Conservation (phyloP, 2,888 invertebrate species). For the Bombyx huttoni region DNA sequence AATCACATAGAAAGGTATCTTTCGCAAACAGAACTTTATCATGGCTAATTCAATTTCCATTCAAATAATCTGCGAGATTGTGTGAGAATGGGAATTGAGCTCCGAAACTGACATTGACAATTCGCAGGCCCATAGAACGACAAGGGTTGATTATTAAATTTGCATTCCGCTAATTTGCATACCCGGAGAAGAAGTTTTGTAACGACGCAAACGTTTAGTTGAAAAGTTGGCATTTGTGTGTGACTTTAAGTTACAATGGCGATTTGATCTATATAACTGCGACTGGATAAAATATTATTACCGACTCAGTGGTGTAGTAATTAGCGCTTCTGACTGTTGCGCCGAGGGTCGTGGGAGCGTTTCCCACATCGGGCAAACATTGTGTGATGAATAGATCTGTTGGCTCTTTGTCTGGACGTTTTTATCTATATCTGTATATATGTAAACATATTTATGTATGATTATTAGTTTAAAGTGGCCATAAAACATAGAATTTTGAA, state of each 20-base stretch:
- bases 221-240: background rate
- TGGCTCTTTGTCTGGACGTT: too few species aligned
- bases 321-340: too few species aligned
- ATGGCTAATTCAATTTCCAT: background rate
- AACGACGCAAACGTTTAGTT: background rate
- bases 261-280: background rate
- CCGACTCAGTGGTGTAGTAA: background rate
- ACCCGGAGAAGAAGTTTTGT: background rate
- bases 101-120: conserved; percentile 2
- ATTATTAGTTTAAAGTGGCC: too few species aligned
- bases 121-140: background rate
- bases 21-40: too few species aligned
- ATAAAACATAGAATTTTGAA: too few species aligned
- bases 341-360: too few species aligned
- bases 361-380: too few species aligned
- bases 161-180: conserved; percentile 13
- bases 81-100: background rate
- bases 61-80: background rate
- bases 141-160: conserved; percentile 12
- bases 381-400: too few species aligned
- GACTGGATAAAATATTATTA: background rate
- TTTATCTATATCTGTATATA: too few species aligned
- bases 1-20: too few species aligned
- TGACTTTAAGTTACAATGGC: background rate
- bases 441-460: too few species aligned